Evolutionary conservation across 2,113 vertebrate genomes (phyloP), one percentile per base, ranked within the genome.

Genomic region (Scomber japonicus): DNA sequence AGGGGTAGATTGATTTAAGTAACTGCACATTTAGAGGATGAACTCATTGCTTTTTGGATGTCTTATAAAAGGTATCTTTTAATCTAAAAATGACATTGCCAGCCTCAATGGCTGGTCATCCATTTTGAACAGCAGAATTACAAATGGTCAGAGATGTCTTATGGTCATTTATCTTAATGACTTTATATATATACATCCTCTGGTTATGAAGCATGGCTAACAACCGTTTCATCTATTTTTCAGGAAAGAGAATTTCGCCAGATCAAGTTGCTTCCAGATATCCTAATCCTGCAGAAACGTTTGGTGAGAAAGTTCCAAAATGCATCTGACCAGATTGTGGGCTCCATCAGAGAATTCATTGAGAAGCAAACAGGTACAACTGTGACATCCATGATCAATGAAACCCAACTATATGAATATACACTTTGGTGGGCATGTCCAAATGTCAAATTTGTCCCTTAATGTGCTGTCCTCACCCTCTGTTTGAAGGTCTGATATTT

Each of bases 291-390:
- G 75, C 97, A 97, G 87, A 94, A 74, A 61, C 82, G 83, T 15
- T 88, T 98, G 63, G 96, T 97, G 82, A 97, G 93, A 81, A 92
- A 16, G 4, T 97, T 97, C 90, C 97, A 97, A 92, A 97, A 97
- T 11, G 82, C 86, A 0, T 56, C 92, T 0, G 94, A 96, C 27
- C 66, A 91, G 17, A 88, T 89, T 0, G 46, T 17, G 13, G 57
- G 35, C 6, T 94, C 94, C 1, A 94, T 97, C 76, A 2, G 24
- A 55, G 86, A 93, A 0, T 97, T 97, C 59, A 88, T 97, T 11
- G 59, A 8, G 0, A 92, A 86, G 0, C 93, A 94, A 56, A 72
- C 92, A 90, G 96, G 97, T 98, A 78, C 17, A 64, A 17, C 13
- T 71, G 6, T 1, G 1, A 19, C 16, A 40, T 40, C 1, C 10